phyloP scores from a whole-genome alignment of 2,113 vertebrate genomes.

The Lathamus discolor region DNA sequence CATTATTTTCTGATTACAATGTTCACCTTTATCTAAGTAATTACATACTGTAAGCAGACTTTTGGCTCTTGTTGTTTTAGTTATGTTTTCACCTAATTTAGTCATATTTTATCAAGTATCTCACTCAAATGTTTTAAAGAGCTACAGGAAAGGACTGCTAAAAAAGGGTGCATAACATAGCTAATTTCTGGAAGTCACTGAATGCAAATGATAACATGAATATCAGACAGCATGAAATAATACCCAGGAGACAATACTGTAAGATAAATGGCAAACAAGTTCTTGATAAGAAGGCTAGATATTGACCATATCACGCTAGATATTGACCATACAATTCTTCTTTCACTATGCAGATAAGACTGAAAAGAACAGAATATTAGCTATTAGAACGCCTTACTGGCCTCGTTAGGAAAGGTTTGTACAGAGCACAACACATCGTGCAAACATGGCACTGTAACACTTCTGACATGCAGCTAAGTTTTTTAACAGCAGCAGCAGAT shows the following conservation, averaged over 20 bases:
- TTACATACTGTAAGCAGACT: background rate
- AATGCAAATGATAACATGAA: background rate
- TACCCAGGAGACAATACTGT: background rate
- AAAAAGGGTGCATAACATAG: background rate
- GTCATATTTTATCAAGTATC: background rate
- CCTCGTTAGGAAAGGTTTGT: background rate
- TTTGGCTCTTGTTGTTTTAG: background rate
- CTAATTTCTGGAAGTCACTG: constrained; percentile 24
- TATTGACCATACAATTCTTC: background rate
- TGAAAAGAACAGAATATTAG: background rate
- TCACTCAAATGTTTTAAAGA: background rate
- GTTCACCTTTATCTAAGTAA: background rate
- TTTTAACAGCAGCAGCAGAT: background rate
- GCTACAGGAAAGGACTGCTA: constrained; percentile 23
- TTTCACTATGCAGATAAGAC: background rate
- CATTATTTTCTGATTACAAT: background rate
- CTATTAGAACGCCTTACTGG: background rate
- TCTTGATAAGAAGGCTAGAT: background rate
- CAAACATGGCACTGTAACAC: background rate
- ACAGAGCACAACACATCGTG: background rate
- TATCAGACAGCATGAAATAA: constrained; percentile 23
- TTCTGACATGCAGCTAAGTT: background rate
- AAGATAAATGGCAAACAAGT: background rate
- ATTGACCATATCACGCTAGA: background rate
- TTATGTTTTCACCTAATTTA: background rate